Evolutionary conservation across 2,113 vertebrate genomes (phyloP).

Genomic region (Gymnarchus niloticus): DNA sequence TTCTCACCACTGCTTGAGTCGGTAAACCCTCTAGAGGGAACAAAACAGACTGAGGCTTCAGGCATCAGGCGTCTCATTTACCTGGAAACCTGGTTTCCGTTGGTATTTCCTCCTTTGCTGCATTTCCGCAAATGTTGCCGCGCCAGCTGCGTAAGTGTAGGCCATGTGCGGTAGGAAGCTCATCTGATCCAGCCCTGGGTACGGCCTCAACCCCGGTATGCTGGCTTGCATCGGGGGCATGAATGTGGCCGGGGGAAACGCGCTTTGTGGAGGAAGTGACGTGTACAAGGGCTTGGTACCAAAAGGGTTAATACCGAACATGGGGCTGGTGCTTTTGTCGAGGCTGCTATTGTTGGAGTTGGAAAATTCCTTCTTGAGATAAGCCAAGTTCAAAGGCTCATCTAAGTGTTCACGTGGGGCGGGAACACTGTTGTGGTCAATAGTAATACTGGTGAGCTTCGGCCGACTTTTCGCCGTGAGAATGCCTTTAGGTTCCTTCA

Average conservation of each 20-base stretch:
- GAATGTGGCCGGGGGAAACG: conserved; percentile 91
- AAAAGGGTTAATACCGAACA: conserved; percentile 97
- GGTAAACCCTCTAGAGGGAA: conserved; percentile 44
- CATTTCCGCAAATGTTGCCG: conserved; percentile 97
- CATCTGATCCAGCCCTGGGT: conserved; percentile 97
- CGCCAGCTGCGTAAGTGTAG: conserved; percentile 96
- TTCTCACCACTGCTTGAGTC: conserved; percentile 42
- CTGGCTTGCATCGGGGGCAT: conserved; percentile 96
- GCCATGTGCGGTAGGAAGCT: conserved; percentile 99
- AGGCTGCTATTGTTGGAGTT: conserved; percentile 76
- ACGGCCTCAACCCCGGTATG: conserved; percentile 92
- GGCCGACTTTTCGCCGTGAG: conserved; percentile 88
- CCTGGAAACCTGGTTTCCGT: conserved; percentile 99
- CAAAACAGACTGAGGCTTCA: conserved; percentile 6
- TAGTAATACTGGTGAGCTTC: conserved; percentile 79
- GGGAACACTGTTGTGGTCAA: conserved; percentile 83
- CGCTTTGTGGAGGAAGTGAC: conserved; percentile 92
- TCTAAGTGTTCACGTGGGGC: conserved; percentile 90
- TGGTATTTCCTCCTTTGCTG: conserved; percentile 99
- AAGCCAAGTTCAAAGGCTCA: conserved; percentile 96
- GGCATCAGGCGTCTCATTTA: conserved; percentile 55
- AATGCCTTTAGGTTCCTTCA: conserved; percentile 95
- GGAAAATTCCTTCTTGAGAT: conserved; percentile 96
- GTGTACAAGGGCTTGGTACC: conserved; percentile 92
- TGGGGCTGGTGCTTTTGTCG: conserved; percentile 96